Evolutionary conservation across 2,797 vertebrate species (phyloP).

Genomic region (Sebastes dallii): DNA sequence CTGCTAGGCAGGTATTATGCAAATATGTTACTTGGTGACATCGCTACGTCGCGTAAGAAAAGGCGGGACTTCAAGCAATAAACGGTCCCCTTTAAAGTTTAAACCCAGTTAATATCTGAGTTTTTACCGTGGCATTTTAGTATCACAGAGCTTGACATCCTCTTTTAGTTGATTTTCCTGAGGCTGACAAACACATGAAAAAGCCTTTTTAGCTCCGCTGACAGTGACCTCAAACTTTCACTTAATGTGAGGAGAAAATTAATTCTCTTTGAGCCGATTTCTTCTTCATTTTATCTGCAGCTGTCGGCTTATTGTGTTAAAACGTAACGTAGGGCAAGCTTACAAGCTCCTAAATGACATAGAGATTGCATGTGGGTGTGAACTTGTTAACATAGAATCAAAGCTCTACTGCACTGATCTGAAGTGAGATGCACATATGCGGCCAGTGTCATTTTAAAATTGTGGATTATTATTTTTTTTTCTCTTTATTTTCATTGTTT

Average conservation of each 20-base stretch:
- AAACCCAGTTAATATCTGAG: neutral
- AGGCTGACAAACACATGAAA: neutral
- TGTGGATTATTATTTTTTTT: neutral
- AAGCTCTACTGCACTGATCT: neutral
- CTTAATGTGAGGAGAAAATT: neutral
- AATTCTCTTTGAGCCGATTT: neutral
- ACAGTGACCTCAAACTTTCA: neutral
- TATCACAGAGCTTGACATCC: neutral
- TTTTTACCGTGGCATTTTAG: neutral
- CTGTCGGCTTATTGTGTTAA: neutral
- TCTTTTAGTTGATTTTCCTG: neutral
- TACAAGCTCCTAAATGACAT: neutral
- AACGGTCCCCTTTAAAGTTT: no score
- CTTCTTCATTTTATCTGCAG: neutral
- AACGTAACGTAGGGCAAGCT: neutral
- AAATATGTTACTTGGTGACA: no score
- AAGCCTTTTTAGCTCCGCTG: neutral
- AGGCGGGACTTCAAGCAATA: no score
- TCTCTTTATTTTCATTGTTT: neutral
- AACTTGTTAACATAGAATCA: neutral
- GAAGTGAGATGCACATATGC: neutral
- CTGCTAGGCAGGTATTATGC: no score
- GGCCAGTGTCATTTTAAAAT: neutral
- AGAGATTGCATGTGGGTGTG: neutral
- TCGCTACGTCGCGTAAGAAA: fast-evolving